Evolutionary conservation across 2,888 invertebrate genomes (phyloP).

Genomic region (Meteorus cinctellus): DNA sequence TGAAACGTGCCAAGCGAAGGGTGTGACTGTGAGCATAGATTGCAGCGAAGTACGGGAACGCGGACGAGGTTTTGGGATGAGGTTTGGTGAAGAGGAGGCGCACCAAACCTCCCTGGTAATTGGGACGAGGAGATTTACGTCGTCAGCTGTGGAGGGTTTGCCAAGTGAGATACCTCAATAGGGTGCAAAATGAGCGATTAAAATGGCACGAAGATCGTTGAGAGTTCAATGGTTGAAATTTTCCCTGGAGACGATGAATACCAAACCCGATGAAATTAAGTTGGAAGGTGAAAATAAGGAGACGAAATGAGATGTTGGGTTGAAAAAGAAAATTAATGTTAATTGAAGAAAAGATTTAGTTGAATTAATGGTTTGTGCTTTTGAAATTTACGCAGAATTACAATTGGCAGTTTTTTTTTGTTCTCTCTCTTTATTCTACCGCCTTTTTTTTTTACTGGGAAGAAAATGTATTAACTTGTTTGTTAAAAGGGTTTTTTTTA

Average conservation of each 20-base stretch:
- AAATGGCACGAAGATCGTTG: conserved; percentile 50
- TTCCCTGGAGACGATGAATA: conserved; percentile 29
- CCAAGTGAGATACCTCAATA: conserved; percentile 60
- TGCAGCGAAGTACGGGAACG: conserved; percentile 36
- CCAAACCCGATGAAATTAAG: conserved; percentile 33
- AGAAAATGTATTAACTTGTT: no score
- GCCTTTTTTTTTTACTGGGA: no score
- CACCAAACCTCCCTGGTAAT: conserved; percentile 63
- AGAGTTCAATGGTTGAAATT: conserved; percentile 45
- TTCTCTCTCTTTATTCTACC: not conserved
- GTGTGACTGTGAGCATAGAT: conserved; percentile 23
- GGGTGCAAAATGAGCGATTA: conserved; percentile 58
- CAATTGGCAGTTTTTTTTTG: not conserved
- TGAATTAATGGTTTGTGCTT: not conserved
- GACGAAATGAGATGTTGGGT: conserved; percentile 49
- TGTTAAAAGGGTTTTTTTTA: no score
- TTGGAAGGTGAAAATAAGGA: conserved; percentile 39
- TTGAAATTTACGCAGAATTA: not conserved
- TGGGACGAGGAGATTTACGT: conserved; percentile 73
- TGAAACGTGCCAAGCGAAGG: conserved; percentile 40
- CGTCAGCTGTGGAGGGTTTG: conserved; percentile 44
- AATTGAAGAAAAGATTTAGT: conserved; percentile 36
- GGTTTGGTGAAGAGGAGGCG: conserved; percentile 45
- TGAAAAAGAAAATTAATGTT: not conserved
- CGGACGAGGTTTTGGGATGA: conserved; percentile 42